A percentile compares a stretch with the other conserved stretches of the same genome.
phyloP scores from a whole-genome alignment of 2,797 vertebrate species.

The Sebastes jordani region DNA sequence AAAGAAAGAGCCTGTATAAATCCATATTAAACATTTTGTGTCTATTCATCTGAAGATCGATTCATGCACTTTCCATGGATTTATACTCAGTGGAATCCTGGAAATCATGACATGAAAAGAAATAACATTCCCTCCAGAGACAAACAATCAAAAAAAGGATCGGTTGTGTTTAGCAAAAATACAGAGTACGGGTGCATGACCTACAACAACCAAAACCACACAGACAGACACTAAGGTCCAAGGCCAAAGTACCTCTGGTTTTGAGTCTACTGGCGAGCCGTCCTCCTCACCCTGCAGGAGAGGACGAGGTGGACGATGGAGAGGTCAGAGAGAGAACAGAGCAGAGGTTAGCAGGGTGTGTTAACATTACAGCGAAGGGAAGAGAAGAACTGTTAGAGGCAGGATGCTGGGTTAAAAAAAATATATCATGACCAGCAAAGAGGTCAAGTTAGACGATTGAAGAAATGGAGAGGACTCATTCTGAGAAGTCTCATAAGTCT shows the following conservation, averaged over 20 bases:
- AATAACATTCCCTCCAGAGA: conserved; percentile 44
- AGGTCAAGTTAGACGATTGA: conserved; percentile 37
- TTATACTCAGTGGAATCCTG: conserved; percentile 29
- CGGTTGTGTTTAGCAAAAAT: conserved; percentile 39
- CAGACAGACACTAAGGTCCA: conserved; percentile 55
- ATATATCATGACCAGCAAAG: conserved; percentile 16
- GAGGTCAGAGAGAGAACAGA: conserved; percentile 43
- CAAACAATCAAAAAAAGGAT: conserved; percentile 32
- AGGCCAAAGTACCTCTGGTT: conserved; percentile 83
- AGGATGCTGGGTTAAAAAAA: conserved; percentile 16
- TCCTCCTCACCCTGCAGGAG: conserved; percentile 79
- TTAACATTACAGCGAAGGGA: conserved; percentile 36
- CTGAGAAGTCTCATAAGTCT: conserved; percentile 15
- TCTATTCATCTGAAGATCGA: conserved; percentile 31
- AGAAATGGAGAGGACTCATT: conserved; percentile 19
- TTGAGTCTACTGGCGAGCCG: conserved; percentile 81
- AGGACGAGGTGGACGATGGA: conserved; percentile 42
- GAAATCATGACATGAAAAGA: conserved; percentile 29
- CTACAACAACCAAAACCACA: conserved; percentile 57
- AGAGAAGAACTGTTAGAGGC: conserved; percentile 39
- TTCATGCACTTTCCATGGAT: conserved; percentile 55
- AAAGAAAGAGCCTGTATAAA: conserved; percentile 6
- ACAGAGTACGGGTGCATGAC: conserved; percentile 41
- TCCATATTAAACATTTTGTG: conserved; percentile 21
- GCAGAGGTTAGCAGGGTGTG: conserved; percentile 49